Conservation (phyloP, 2,888 invertebrate genomes). For the Apotomis turbidana region DNA sequence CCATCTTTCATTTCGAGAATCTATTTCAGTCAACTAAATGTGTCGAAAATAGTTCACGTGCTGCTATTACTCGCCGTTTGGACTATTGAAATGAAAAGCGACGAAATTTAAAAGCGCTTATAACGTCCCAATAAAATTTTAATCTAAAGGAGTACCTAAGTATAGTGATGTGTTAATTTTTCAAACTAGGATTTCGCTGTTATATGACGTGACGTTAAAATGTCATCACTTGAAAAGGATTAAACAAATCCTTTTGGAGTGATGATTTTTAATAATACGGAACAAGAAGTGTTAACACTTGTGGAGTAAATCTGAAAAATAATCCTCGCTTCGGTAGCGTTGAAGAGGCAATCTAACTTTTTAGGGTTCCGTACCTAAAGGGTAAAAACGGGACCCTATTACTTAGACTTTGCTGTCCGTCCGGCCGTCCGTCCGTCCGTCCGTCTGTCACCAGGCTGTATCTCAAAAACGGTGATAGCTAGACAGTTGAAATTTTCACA, state of each 20-base stretch:
- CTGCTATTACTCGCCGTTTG: background rate
- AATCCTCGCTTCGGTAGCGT: constrained; percentile 34
- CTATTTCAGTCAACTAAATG: constrained; percentile 31
- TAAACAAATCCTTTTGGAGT: too few relatives aligned
- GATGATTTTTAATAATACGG: too few relatives aligned
- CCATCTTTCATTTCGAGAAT: constrained; percentile 27
- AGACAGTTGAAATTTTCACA: too few relatives aligned
- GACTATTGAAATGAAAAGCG: constrained; percentile 12
- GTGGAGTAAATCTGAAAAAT: background rate
- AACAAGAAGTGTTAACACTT: background rate
- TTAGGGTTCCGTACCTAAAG: too few relatives aligned
- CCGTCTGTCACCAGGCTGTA: too few relatives aligned
- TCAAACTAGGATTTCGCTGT: background rate
- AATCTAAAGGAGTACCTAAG: background rate
- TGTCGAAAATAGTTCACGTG: constrained; percentile 20
- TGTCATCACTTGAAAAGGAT: too few relatives aligned
- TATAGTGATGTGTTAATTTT: background rate
- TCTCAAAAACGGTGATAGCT: too few relatives aligned
- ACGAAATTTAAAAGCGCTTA: background rate
- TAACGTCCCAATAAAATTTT: background rate
- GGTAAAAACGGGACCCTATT: too few relatives aligned
- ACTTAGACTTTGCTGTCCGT: too few relatives aligned
- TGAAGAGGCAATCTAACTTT: constrained; percentile 44
- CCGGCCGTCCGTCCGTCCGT: too few relatives aligned
- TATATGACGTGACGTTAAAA: too few relatives aligned